Evolutionary conservation across 2,888 invertebrate genomes (phyloP), one percentile per base, ranked within the genome.

Genomic region (Acleris cristana): DNA sequence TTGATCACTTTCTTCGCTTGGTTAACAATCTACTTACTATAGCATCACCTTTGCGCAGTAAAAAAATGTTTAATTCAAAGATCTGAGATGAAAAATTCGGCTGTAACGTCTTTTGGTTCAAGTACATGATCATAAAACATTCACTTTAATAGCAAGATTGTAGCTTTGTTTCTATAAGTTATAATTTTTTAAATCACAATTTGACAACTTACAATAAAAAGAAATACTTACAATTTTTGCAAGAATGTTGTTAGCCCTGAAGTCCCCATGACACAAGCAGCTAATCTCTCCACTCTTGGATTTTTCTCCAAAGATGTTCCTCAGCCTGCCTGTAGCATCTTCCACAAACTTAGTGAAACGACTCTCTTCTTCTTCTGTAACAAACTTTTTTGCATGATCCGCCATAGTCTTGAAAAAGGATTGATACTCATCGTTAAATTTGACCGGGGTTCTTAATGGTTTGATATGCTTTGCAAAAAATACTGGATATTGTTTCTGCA

Each of bases 251-350:
- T 68, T 69, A 7, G 60, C 56, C 19, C 69, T 59, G 26, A 62
- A 71, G 30, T 71, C 71, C n/a, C 71, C 71, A 45, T 71, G 71
- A 48, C 70, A 70, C 23, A 70, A 40, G 14, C 40, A 57, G 54
- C 58, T 55, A 7, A 26, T 61, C 2, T 48, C 40, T 8, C 48
- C 49, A 10, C 66, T 66, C 19, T 71, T 69, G 7, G 40, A 40
- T 0, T 45, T 63, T 1, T 81, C 80, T n/a, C 69, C 69, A 14
- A 74, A 69, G 66, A 82, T 79, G 10, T 72, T 69, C 1, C 58
- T 57, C 69, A 74, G 77, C 45, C 76, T 82, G 1, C 80, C 73
- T 0, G 73, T 23, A 5, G 78, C 69, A 4, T 48, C 66, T 0
- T 71, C 65, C 19, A 74, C 66, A 49, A 78, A 78, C 1, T 72